Evolutionary conservation across 1,140 invertebrate species (phyloP).

Genomic region (Pogonomyrmex californicus): DNA sequence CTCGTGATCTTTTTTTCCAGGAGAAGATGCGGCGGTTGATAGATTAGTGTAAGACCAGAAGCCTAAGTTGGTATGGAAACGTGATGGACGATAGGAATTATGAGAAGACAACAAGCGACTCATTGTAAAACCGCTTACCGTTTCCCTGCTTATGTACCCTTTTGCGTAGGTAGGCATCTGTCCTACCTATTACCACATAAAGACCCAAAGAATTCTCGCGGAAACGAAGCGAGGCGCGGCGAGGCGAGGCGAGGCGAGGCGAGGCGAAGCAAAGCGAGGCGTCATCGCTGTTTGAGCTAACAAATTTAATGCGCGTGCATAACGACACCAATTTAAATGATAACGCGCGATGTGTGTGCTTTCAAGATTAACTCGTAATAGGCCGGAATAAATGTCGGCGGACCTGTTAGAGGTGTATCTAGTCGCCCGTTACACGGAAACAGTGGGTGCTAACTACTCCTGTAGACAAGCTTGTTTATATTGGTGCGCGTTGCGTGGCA

Average conservation of each 20-base stretch:
- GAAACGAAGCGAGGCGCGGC: conserved; percentile 37
- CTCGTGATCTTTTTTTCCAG: conserved; percentile 31
- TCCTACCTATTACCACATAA: conserved; percentile 45
- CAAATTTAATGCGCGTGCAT: conserved; percentile 79
- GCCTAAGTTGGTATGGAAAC: conserved; percentile 37
- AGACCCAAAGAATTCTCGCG: conserved; percentile 56
- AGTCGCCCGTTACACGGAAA: conserved; percentile 68
- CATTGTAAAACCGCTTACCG: conserved; percentile 39
- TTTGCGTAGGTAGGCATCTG: conserved; percentile 32
- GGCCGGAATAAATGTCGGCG: conserved; percentile 76
- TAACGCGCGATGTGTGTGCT: conserved; percentile 78
- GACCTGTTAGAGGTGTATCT: conserved; percentile 75
- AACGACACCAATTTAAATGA: conserved; percentile 82
- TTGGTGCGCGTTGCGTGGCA: conserved; percentile 38
- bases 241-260: conserved; percentile 32
- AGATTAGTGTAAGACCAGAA: conserved; percentile 49
- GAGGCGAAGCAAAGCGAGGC: conserved; percentile 11
- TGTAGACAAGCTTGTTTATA: conserved; percentile 78
- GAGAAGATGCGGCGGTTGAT: conserved; percentile 37
- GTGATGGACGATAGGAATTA: conserved; percentile 57
- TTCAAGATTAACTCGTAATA: conserved; percentile 78
- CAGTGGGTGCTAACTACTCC: conserved; percentile 77
- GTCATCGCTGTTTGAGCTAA: conserved; percentile 71
- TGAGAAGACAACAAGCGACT: conserved; percentile 47
- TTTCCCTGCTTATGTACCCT: neutral